Percentiles rank a stretch among this genome's conserved stretches.
Conservation (phyloP, 2,797 vertebrate genomes). For the Halcyon badia region DNA sequence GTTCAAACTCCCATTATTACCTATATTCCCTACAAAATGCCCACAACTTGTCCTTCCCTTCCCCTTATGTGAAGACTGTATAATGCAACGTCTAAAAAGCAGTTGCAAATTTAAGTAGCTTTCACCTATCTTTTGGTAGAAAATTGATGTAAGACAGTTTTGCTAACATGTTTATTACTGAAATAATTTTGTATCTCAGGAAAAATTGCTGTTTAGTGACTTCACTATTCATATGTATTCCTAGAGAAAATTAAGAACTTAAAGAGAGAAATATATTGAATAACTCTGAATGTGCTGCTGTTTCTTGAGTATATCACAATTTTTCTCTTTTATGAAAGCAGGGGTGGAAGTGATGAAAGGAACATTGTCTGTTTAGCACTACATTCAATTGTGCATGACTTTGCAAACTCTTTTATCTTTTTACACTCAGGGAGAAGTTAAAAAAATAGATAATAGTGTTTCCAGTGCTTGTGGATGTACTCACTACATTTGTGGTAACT, state of each 20-base stretch:
- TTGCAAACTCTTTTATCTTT: conserved; percentile 23
- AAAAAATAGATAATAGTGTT: conserved; percentile 82
- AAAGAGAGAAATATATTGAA: not conserved
- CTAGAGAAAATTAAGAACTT: not conserved
- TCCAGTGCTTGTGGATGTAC: conserved; percentile 89
- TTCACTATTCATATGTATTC: not conserved
- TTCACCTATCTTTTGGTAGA: not conserved
- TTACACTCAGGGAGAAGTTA: conserved; percentile 89
- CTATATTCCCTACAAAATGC: not conserved
- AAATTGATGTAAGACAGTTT: not conserved
- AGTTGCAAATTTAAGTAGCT: not conserved
- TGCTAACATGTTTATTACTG: not conserved
- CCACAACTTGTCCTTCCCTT: not conserved
- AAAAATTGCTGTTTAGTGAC: not conserved
- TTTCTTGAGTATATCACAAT: not conserved
- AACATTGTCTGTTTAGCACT: not conserved
- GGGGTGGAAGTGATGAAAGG: not conserved
- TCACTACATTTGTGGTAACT: conserved; percentile 90
- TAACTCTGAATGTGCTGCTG: not conserved
- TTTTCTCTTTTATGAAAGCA: not conserved
- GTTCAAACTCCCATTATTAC: not conserved
- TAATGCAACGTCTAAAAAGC: not conserved
- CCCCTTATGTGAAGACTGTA: not conserved
- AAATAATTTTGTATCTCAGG: not conserved
- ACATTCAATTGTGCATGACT: not conserved